Evolutionary conservation across 1,140 invertebrate genomes (phyloP).

Genomic region (Yoshiicerus persimilis): DNA sequence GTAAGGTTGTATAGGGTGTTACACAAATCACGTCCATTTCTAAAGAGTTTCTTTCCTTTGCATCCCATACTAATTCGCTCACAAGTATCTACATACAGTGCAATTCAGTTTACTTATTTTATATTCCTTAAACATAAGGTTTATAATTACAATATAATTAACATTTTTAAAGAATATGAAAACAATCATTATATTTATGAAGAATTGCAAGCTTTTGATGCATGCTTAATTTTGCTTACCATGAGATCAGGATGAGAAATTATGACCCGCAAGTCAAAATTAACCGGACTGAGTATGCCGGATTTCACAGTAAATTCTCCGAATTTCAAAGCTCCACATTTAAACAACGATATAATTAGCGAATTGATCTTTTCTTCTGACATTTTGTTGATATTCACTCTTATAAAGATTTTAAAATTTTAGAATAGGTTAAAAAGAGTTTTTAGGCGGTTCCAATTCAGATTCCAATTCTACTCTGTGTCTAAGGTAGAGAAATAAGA

Average conservation of each 20-base stretch:
- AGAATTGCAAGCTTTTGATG: not conserved
- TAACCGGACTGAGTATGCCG: conserved; percentile 88
- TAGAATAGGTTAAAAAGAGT: no score
- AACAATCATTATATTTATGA: not conserved
- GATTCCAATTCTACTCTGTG: not conserved
- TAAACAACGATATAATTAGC: conserved; percentile 60
- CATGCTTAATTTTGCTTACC: no score
- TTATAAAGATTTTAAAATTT: no score
- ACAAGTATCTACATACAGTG: conserved; percentile 68
- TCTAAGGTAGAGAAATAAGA: no score
- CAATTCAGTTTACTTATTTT: no score
- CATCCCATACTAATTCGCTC: conserved; percentile 66
- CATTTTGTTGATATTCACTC: not conserved
- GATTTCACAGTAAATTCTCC: conserved; percentile 90
- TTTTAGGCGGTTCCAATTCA: no score
- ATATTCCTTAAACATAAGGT: no score
- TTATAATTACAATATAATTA: no score
- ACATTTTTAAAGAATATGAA: no score
- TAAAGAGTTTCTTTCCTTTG: conserved; percentile 56
- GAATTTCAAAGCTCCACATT: conserved; percentile 80
- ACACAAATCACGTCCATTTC: conserved; percentile 79
- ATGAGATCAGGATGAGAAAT: conserved; percentile 84
- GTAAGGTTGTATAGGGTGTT: conserved; percentile 94
- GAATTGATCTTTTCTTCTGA: not conserved
- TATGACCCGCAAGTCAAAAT: conserved; percentile 88